Evolutionary conservation across 2,797 vertebrate species (phyloP), one percentile per base, ranked within the genome.

Genomic region (Crocodylus rhombifer): DNA sequence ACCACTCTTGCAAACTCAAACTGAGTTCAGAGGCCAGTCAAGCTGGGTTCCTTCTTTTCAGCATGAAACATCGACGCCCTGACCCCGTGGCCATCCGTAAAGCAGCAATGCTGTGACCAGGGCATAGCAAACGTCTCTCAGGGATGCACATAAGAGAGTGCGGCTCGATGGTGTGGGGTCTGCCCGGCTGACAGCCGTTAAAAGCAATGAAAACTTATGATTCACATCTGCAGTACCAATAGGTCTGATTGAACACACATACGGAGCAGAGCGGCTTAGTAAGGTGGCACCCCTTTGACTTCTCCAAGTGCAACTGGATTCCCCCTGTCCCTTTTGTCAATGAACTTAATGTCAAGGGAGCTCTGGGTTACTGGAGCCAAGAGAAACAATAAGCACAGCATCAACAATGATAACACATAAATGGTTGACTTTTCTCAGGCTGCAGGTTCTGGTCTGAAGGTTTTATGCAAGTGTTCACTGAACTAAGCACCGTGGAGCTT

Each of bases 381-480:
- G 28, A 61, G 55, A 71, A 64, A 61, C 51, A 65, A 18, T 80
- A 25, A 33, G 61, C 73, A 61, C 14, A 1, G 1, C 57, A 18
- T 20, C 21, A 5, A 14, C 1, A 21, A 42, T 42, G 42, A 42
- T 42, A 42, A 42, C 42, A 42, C 30, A 21, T 9, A 33, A 33
- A 69, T 6, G 13, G 65, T 36, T 33, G 18, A 20, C 67, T 42
- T 20, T 14, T 77, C 18, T 57, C 6, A 3, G 14, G 12, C 36
- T 0, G 2, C 61, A 77, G 56, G 11, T 23, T 30, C 30, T 4
- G 10, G 26, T 0, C 0, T 4, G 7, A 4, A 7, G 64, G n/a
- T 77, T 18, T 57, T 87, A 61, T 55, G 14, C 5, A 36, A 42
- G 2, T 55, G 17, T 12, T 80, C 36, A 0, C 26, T 0, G 5